Evolutionary conservation across 2,113 vertebrate species (phyloP).

Genomic region (Lophotis ruficrista): DNA sequence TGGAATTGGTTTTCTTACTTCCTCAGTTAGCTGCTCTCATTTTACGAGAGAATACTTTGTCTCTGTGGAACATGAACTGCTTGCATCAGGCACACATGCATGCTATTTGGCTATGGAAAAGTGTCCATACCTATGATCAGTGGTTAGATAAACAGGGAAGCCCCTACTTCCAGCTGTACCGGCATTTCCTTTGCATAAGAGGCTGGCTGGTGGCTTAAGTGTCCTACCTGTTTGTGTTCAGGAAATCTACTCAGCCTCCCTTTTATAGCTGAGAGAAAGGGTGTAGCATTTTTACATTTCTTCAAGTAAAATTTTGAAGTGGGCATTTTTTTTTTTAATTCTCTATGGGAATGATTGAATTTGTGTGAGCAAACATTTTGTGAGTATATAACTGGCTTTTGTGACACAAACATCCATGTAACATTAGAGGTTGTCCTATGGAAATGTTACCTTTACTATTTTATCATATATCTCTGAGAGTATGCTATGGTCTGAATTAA

Average conservation of each 20-base stretch:
- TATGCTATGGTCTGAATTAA: neutral
- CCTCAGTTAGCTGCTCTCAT: neutral
- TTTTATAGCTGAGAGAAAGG: neutral
- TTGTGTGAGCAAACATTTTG: neutral
- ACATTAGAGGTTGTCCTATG: neutral
- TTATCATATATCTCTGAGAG: neutral
- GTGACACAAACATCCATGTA: neutral
- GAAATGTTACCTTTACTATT: neutral
- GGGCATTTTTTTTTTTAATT: neutral
- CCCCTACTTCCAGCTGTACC: neutral
- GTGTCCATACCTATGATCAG: neutral
- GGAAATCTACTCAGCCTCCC: neutral
- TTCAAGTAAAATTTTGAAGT: neutral
- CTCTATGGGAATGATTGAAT: neutral
- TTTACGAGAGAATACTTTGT: neutral
- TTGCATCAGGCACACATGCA: neutral
- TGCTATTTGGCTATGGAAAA: neutral
- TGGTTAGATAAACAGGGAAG: neutral
- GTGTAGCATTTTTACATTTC: neutral
- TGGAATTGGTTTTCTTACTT: neutral
- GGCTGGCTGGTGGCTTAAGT: neutral
- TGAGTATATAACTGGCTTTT: neutral
- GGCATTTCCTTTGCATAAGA: neutral
- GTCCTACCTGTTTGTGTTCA: neutral
- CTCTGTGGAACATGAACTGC: neutral